These are phyloP conservation scores for Trichacis sp. DNA, from an alignment of 2,888 invertebrate genomes.

Conservation along the genomic window DNA sequence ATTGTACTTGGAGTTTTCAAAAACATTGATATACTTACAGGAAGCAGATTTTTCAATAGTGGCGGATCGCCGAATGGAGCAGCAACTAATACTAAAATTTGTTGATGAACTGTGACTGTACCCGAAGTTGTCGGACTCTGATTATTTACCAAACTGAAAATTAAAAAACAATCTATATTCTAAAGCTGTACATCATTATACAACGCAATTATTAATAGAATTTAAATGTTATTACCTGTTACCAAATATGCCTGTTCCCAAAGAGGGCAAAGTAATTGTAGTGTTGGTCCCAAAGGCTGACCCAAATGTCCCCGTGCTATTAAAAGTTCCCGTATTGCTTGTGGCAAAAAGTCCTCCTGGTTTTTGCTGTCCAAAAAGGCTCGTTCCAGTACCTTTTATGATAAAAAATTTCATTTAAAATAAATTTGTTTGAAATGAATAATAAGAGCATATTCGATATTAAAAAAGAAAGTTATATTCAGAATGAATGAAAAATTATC, in stretches of 20 bases:
- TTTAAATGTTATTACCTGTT: conserved; percentile 47
- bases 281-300: conserved; percentile 64
- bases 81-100: conserved; percentile 80
- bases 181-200: too few species aligned
- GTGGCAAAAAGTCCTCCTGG: conserved; percentile 73
- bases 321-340: conserved; percentile 69
- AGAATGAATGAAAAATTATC: not conserved
- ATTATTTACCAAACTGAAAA: conserved; percentile 50
- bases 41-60: conserved; percentile 80
- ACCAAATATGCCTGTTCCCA: conserved; percentile 56
- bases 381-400: conserved; percentile 49
- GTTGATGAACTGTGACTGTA: conserved; percentile 75
- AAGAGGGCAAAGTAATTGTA: conserved; percentile 46
- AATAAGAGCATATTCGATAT: not conserved
- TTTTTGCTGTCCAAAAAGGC: conserved; percentile 67
- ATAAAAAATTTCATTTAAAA: conserved; percentile 22
- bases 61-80: conserved; percentile 91
- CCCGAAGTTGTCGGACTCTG: conserved; percentile 60
- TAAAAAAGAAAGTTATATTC: not conserved
- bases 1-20: too few species aligned
- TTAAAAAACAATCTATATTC: too few species aligned
- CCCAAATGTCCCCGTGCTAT: conserved; percentile 63
- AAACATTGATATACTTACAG: conserved; percentile 57
- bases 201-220: too few species aligned
- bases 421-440: not conserved